Evolutionary conservation across 1,140 invertebrate genomes (phyloP), one percentile per base, ranked within the genome.

Genomic region (Drosophila mojavensis): DNA sequence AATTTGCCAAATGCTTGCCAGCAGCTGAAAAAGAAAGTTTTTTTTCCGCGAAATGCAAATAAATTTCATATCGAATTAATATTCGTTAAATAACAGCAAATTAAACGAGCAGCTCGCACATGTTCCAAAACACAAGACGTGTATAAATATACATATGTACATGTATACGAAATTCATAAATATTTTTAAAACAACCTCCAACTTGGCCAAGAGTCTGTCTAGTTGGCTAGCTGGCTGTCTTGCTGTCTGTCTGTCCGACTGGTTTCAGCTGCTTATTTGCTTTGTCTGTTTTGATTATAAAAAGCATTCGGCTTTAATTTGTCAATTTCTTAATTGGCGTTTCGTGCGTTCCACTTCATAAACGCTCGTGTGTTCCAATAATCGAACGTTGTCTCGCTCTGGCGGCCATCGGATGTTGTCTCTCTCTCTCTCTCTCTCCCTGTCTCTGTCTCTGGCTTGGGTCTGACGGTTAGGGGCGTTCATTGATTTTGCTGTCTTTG

Each of bases 271-370:
- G 72, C 85, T 89, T 89, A 89, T 89, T 89, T 81, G 84, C 78
- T 89, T 89, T 89, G 84, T 89, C 84, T 89, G 84, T 89, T 89
- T 89, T 89, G 84, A 89, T 89, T 89, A 89, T 89, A 89, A 89
- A 84, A 89, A 89, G 80, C 84, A 89, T 89, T 89, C 84, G 72
- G 80, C 84, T 89, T 89, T 89, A 89, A 89, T 89, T 89, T 89
- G 84, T 89, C 84, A 89, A 89, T 89, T 89, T 89, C 84, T 89
- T 89, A 89, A 89, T 89, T 89, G 84, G 84, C 84, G 84, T 88
- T 88, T 88, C 83, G 83, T 88, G 78, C 83, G 83, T 89, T 89
- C 80, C 83, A 88, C 80, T 77, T 80, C 69, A 74, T 53, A 69
- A 68, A 33, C 68, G 62, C 61, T 58, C 72, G 72, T 62, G 66